Conservation (phyloP, 2,113 vertebrate genomes). For the Protobothrops mucrosquamatus region DNA sequence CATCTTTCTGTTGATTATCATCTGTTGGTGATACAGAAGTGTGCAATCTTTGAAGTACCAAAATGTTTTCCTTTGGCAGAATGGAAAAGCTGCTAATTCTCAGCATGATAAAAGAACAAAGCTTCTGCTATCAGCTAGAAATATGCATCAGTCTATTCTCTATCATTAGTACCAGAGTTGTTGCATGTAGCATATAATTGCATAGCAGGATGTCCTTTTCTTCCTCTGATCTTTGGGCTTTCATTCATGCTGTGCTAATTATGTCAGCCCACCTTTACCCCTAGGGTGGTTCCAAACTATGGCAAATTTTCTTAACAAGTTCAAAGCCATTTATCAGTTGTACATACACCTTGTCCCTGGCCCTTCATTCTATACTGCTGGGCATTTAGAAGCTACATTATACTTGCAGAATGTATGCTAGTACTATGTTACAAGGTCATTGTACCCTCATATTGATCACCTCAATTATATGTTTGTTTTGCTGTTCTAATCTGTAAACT, state of each 20-base stretch:
- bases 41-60: neutral
- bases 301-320: neutral
- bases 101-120: neutral
- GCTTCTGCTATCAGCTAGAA: neutral
- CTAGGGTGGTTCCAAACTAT: neutral
- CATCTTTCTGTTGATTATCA: neutral
- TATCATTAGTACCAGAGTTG: neutral
- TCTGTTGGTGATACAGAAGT: neutral
- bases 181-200: neutral
- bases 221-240: neutral
- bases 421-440: constrained; percentile 16
- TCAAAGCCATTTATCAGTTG: neutral
- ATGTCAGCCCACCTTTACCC: neutral
- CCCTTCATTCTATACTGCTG: neutral
- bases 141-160: neutral
- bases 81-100: neutral
- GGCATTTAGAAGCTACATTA: neutral
- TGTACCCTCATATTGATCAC: neutral
- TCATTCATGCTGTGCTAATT: neutral
- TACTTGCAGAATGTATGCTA: neutral
- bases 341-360: neutral
- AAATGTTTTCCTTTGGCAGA: neutral
- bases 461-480: constrained; percentile 48
- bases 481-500: constrained; percentile 59
- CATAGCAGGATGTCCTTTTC: neutral